These are phyloP conservation scores for Etheostoma cragini DNA, from an alignment of 2,113 vertebrate genomes.

Conservation along the genomic window DNA sequence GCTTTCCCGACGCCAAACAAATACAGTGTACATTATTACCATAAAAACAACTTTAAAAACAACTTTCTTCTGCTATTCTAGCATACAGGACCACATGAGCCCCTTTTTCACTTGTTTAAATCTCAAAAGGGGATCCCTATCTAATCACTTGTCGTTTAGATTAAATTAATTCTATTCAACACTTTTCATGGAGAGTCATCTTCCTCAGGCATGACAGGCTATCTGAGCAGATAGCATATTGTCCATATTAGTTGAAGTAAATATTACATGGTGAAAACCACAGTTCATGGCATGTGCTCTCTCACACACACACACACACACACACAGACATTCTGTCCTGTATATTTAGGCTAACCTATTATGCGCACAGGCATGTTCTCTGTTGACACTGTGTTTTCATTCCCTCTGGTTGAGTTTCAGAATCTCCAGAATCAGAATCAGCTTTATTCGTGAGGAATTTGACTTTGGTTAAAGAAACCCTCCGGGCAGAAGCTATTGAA, in stretches of 20 bases:
- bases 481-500: too few species aligned
- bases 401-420: conserved; percentile 6
- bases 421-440: too few species aligned
- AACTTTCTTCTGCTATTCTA: background rate
- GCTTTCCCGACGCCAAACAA: background rate
- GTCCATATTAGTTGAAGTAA: background rate
- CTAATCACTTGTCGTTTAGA: background rate
- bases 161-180: background rate
- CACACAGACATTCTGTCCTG: background rate
- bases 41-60: too few species aligned
- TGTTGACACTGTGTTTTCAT: background rate
- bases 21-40: too few species aligned
- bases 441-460: too few species aligned
- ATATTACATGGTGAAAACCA: conserved; percentile 1
- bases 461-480: too few species aligned
- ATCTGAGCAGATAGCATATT: background rate
- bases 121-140: background rate
- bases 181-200: background rate
- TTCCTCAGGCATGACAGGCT: background rate
- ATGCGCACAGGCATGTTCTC: background rate
- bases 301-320: background rate
- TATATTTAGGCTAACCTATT: background rate
- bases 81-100: background rate
- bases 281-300: background rate
- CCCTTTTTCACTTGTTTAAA: background rate